Conservation (phyloP, 2,888 invertebrate species). For the Acronicta alni region DNA sequence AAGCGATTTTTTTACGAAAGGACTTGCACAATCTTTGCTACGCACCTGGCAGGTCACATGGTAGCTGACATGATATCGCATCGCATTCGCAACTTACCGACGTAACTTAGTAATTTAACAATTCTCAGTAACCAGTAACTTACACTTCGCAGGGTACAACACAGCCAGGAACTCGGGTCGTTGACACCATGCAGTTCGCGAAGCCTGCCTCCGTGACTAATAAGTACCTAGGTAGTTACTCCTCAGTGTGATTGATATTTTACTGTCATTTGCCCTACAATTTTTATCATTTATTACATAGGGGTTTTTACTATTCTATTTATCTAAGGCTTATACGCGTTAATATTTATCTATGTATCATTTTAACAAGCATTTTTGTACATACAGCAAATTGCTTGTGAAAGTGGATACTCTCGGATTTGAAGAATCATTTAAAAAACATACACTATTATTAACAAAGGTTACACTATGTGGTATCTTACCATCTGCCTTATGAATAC, state of each 20-base stretch:
- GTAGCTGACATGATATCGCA: conserved; percentile 12
- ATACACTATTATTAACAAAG: no score
- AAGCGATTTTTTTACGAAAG: not conserved
- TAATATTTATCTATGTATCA: no score
- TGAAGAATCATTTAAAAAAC: no score
- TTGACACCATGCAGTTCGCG: conserved; percentile 38
- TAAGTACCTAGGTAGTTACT: conserved; percentile 5
- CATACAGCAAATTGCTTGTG: no score
- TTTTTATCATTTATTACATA: conserved; percentile 7
- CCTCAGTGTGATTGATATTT: not conserved
- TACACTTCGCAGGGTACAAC: conserved; percentile 34
- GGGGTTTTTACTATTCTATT: conserved; percentile 5
- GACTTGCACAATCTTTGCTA: not conserved
- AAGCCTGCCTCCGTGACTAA: conserved; percentile 42
- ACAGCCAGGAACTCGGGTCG: conserved; percentile 41
- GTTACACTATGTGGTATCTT: no score
- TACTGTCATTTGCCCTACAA: conserved; percentile 9
- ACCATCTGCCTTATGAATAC: no score
- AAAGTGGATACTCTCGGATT: no score
- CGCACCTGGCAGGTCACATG: not conserved
- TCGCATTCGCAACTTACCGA: conserved; percentile 10
- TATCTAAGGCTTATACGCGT: conserved; percentile 21
- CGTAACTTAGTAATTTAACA: conserved; percentile 13
- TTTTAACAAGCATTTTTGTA: no score
- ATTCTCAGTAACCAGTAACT: conserved; percentile 38